Evolutionary conservation across 92 coral and sea anemone species (phyloP).

Genomic region (Parazoanthus atlanticus): DNA sequence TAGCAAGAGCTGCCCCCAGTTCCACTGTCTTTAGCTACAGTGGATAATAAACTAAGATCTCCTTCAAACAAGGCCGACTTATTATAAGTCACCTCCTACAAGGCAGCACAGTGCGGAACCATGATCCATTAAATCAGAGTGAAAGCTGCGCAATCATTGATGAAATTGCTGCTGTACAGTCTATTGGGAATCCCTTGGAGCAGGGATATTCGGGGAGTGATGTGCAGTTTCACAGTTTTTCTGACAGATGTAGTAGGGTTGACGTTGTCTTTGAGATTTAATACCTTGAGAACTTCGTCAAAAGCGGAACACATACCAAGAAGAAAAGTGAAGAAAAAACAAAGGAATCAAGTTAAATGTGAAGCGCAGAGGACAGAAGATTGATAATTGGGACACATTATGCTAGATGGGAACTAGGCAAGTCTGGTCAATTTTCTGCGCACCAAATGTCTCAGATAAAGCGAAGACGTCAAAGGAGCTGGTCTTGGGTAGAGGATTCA

Average conservation of each 20-base stretch:
- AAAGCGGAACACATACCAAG: slow-evolving; percentile 37
- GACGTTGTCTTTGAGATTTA: slow-evolving; percentile 72
- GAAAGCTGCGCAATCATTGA: not conserved
- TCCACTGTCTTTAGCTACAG: slow-evolving; percentile 29
- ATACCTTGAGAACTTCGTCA: slow-evolving; percentile 61
- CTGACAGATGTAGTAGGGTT: slow-evolving; percentile 63
- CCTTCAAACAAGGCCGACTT: slow-evolving; percentile 59
- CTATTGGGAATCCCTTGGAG: slow-evolving; percentile 39
- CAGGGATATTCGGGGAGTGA: slow-evolving; percentile 67
- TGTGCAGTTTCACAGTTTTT: slow-evolving; percentile 60
- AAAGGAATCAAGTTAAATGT: slow-evolving; percentile 30
- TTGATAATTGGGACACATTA: slow-evolving; percentile 64
- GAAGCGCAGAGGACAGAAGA: slow-evolving; percentile 47
- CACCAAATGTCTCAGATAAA: slow-evolving; percentile 52
- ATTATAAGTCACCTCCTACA: slow-evolving; percentile 53
- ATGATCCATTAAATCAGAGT: not conserved
- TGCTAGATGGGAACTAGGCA: slow-evolving; percentile 57
- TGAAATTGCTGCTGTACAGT: slow-evolving; percentile 1
- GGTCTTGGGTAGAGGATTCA: no score
- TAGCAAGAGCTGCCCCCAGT: slow-evolving; percentile 42
- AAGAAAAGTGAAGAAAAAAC: not conserved
- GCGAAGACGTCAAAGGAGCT: slow-evolving; percentile 44
- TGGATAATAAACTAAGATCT: slow-evolving; percentile 5
- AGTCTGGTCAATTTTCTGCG: slow-evolving; percentile 63
- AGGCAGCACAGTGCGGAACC: slow-evolving; percentile 34